Evolutionary conservation across 2,113 vertebrate species (phyloP).

Genomic region (Panthera uncia): DNA sequence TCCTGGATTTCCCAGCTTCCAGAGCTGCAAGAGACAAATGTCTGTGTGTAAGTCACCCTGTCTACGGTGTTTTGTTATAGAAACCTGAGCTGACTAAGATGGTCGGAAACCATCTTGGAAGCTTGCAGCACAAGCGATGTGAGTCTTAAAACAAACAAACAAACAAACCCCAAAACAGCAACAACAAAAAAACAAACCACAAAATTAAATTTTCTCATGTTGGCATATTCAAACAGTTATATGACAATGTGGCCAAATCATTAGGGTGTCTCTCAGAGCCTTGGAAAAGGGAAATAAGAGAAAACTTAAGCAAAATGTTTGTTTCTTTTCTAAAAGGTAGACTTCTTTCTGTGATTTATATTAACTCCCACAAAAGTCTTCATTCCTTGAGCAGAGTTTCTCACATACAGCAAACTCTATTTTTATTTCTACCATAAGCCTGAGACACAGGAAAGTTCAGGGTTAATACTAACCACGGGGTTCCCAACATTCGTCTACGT

Average conservation of each 20-base stretch:
- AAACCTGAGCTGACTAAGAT: background rate
- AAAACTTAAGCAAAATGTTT: background rate
- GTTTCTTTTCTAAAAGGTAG: background rate
- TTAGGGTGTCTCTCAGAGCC: background rate
- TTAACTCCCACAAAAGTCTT: background rate
- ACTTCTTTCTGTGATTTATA: background rate
- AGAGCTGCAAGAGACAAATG: background rate
- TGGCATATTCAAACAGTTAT: background rate
- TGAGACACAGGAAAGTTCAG: background rate
- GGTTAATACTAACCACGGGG: background rate
- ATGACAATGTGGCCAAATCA: background rate
- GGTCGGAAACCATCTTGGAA: background rate
- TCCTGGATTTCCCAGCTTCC: background rate
- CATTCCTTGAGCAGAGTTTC: background rate
- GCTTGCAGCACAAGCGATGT: no score
- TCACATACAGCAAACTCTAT: background rate
- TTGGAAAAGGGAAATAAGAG: background rate
- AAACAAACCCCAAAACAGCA: no score
- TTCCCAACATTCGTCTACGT: background rate
- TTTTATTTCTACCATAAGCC: background rate
- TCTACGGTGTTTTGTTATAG: background rate
- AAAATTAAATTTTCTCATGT: background rate
- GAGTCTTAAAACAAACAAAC: background rate
- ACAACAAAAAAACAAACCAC: no score
- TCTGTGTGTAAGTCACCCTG: background rate